Percentiles rank a stretch among this genome's conserved stretches.
Evolutionary conservation across 1,140 invertebrate genomes (phyloP).

Genomic region (Zaprionus inermis): DNA sequence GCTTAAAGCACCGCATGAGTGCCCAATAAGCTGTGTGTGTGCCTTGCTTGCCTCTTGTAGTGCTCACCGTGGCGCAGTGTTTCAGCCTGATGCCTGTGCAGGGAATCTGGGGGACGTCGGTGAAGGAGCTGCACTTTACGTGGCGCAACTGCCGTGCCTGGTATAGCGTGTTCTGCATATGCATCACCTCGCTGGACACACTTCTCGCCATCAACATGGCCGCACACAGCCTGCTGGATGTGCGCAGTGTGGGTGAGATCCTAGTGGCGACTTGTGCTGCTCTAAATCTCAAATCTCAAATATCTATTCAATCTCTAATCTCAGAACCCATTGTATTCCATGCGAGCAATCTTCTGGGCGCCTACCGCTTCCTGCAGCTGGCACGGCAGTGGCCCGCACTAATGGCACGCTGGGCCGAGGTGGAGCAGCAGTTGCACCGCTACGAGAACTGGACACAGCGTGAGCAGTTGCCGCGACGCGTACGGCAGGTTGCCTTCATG

Average conservation of each 20-base stretch:
- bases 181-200: constrained; percentile 47
- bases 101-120: constrained; percentile 46
- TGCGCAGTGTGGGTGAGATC: constrained; percentile 67
- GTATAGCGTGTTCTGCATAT: constrained; percentile 50
- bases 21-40: not conserved
- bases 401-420: constrained; percentile 65
- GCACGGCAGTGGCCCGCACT: constrained; percentile 68
- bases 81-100: constrained; percentile 82
- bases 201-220: constrained; percentile 57
- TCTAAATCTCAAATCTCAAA: not conserved
- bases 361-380: constrained; percentile 58
- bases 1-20: constrained; percentile 1
- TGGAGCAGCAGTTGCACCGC: constrained; percentile 62
- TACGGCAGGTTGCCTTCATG: constrained; percentile 52
- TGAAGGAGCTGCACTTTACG: constrained; percentile 54
- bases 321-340: constrained; percentile 75
- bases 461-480: constrained; percentile 39
- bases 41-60: not conserved
- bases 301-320: not conserved
- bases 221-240: constrained; percentile 52
- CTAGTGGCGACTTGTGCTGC: not conserved
- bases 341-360: constrained; percentile 46
- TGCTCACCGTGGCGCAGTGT: constrained; percentile 75
- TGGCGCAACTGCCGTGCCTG: constrained; percentile 66
- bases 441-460: constrained; percentile 38